Conservation (phyloP, 2,113 vertebrate species). For the Tyrannus savana region DNA sequence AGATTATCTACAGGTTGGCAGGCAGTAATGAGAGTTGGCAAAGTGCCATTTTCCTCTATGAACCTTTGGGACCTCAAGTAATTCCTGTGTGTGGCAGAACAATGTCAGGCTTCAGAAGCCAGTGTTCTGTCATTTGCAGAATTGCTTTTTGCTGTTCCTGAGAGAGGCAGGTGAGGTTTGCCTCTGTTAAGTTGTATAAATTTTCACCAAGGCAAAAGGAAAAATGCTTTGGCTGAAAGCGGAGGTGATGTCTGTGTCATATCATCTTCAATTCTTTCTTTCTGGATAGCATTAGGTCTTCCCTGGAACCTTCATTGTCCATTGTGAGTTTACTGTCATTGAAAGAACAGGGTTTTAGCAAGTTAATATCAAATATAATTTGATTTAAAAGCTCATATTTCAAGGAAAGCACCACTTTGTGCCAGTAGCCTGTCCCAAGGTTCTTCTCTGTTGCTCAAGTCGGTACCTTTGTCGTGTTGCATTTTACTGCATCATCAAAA, state of each 20-base stretch:
- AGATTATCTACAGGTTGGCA: slow-evolving; percentile 44
- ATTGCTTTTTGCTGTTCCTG: not conserved
- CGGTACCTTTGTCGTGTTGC: not conserved
- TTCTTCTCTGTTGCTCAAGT: not conserved
- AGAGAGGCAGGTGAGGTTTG: not conserved
- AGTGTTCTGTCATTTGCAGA: not conserved
- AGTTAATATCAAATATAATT: not conserved
- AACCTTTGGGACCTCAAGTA: slow-evolving; percentile 20
- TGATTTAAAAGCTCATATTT: not conserved
- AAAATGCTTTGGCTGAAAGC: not conserved
- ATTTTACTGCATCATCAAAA: not conserved
- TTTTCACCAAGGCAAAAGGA: not conserved
- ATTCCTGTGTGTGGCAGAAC: slow-evolving; percentile 12
- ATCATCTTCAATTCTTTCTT: not conserved
- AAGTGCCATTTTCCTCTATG: not conserved
- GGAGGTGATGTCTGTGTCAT: not conserved
- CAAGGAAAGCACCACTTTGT: not conserved
- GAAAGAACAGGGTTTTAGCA: not conserved
- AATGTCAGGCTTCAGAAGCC: not conserved
- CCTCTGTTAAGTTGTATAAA: not conserved
- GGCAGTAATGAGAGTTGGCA: slow-evolving; percentile 17
- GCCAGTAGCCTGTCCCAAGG: not conserved
- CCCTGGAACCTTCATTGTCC: not conserved
- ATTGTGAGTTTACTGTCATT: not conserved
- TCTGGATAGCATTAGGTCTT: not conserved